Conservation (phyloP, 2,888 invertebrate genomes). For the Dynastes grantii region DNA sequence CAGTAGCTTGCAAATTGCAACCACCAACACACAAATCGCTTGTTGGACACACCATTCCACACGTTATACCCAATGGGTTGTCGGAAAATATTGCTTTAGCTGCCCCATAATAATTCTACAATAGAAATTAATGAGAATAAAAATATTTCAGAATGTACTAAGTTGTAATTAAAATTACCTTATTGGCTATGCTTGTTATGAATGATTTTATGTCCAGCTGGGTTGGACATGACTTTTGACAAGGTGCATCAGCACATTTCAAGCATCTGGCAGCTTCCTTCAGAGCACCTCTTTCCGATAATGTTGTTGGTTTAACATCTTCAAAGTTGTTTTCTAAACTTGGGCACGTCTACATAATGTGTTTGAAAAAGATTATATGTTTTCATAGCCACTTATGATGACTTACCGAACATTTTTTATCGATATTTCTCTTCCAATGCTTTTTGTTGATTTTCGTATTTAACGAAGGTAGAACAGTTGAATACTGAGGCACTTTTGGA, state of each 20-base stretch:
- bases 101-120: constrained; percentile 97
- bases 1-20: constrained; percentile 95
- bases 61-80: constrained; percentile 95
- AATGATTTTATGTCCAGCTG: constrained; percentile 97
- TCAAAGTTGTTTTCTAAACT: constrained; percentile 91
- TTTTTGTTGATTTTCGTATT: constrained; percentile 90
- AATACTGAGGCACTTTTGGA: constrained; percentile 84
- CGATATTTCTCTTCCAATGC: constrained; percentile 95
- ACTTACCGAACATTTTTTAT: constrained; percentile 88
- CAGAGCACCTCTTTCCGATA: constrained; percentile 95
- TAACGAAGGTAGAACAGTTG: constrained; percentile 87
- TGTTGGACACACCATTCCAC: constrained; percentile 99
- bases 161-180: constrained; percentile 72
- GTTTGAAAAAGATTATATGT: constrained; percentile 14
- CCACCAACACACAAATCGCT: constrained; percentile 99
- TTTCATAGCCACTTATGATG: constrained; percentile 14
- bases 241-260: constrained; percentile 96
- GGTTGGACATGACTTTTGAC: constrained; percentile 99
- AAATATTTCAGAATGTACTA: background rate
- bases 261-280: constrained; percentile 91
- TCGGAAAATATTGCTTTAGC: constrained; percentile 97
- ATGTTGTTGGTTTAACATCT: constrained; percentile 97
- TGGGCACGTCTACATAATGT: constrained; percentile 75
- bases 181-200: constrained; percentile 96
- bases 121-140: constrained; percentile 36